These are phyloP conservation scores for Macaca fascicularis DNA, from an alignment of 2,113 vertebrate species.

Conservation along the genomic window DNA sequence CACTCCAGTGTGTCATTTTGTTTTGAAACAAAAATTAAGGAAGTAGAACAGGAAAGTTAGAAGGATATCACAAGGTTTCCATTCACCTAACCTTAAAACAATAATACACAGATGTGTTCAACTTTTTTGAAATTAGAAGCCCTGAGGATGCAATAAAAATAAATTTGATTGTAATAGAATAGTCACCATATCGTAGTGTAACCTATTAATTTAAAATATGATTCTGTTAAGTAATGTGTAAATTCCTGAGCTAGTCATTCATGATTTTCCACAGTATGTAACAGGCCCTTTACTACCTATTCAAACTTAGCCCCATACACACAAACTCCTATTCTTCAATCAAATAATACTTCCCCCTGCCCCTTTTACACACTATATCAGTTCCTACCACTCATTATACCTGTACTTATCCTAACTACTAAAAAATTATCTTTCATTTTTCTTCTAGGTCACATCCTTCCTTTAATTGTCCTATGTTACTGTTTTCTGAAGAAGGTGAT, in stretches of 20 bases:
- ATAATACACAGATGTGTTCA: background rate
- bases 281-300: accelerated
- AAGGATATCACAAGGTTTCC: background rate
- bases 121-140: background rate
- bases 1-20: background rate
- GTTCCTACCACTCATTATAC: background rate
- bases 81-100: background rate
- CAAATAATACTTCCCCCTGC: background rate
- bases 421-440: background rate
- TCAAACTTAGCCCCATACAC: background rate
- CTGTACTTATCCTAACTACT: background rate
- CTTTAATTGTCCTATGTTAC: background rate
- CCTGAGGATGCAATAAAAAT: background rate
- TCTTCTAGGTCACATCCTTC: background rate
- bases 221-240: background rate
- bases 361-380: background rate
- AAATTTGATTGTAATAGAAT: background rate
- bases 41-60: background rate
- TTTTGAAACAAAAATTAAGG: background rate
- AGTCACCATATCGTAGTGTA: background rate
- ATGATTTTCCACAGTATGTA: background rate
- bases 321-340: background rate
- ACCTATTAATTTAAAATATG: background rate
- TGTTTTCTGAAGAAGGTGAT: background rate
- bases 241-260: background rate